Evolutionary conservation across 2,888 invertebrate genomes (phyloP).

Genomic region (Chymomyza caudatula): DNA sequence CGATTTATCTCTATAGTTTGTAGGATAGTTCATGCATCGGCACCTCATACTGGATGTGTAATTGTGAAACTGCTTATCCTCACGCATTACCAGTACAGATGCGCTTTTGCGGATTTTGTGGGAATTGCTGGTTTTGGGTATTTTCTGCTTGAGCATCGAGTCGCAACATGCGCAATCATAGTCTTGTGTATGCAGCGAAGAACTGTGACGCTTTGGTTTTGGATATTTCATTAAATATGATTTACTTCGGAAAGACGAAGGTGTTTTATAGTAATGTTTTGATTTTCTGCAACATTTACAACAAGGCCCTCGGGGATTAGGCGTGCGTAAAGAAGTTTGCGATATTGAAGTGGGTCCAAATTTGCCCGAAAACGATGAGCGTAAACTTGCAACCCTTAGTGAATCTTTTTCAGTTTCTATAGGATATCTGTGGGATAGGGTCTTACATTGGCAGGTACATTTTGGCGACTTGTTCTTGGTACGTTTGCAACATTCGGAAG

Average conservation of each 20-base stretch:
- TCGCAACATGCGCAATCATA: background rate
- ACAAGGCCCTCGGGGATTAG: too few species aligned
- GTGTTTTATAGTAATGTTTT: background rate
- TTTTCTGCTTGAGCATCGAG: background rate
- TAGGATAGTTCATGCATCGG: conserved; percentile 28
- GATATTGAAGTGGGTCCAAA: too few species aligned
- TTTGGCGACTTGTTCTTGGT: too few species aligned
- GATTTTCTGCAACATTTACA: too few species aligned
- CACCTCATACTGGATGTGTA: background rate
- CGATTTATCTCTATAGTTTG: conserved; percentile 27
- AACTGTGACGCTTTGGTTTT: background rate
- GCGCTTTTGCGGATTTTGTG: background rate
- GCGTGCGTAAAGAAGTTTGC: too few species aligned
- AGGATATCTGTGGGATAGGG: too few species aligned
- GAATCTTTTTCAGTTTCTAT: too few species aligned
- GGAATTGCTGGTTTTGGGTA: background rate
- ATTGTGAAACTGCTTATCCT: background rate
- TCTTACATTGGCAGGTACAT: too few species aligned
- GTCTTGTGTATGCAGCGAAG: background rate
- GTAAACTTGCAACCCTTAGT: too few species aligned
- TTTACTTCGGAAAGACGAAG: background rate
- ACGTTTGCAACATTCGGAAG: too few species aligned
- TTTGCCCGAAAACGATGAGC: too few species aligned
- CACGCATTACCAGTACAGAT: background rate
- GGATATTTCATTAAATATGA: background rate